phyloP scores from a whole-genome alignment of 1,140 invertebrate genomes.

The Zaprionus camerounensis region DNA sequence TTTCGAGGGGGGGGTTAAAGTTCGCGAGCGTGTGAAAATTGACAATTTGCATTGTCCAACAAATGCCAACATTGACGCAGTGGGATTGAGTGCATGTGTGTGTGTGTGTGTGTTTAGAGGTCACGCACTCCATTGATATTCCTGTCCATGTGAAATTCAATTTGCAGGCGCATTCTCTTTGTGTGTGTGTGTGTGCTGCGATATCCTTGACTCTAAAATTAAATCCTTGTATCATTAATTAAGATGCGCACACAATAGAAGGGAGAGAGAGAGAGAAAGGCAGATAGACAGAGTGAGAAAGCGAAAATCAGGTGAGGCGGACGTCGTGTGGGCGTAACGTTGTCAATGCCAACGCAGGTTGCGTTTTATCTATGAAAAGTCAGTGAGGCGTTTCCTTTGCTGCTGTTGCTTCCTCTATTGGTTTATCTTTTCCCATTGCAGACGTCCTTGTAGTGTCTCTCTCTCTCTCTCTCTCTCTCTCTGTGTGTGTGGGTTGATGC shows the following conservation, averaged over 20 bases:
- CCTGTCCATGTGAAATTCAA: constrained; percentile 3
- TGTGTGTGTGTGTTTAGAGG: background rate
- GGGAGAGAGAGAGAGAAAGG: background rate
- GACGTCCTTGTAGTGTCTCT: constrained; percentile 3
- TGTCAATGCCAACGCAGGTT: constrained; percentile 27
- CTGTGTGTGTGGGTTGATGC: background rate
- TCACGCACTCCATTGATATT: background rate
- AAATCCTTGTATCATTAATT: constrained; percentile 60
- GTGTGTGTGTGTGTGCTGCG: background rate
- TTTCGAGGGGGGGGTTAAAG: constrained; percentile 22
- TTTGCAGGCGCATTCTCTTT: background rate
- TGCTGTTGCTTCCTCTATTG: constrained; percentile 5
- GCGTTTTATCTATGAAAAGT: constrained; percentile 48
- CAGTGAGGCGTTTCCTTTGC: constrained; percentile 5
- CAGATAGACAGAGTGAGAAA: background rate
- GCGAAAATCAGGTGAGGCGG: background rate
- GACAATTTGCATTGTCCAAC: constrained; percentile 32
- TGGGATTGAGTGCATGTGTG: background rate
- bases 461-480: background rate
- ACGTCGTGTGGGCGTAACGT: background rate
- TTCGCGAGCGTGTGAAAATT: constrained; percentile 43
- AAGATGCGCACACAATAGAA: constrained; percentile 33
- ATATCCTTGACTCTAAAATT: constrained; percentile 23
- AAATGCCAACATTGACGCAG: constrained; percentile 25
- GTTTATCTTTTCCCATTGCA: background rate